Conservation (phyloP, 2,888 invertebrate species). For the Sphinx pinastri region DNA sequence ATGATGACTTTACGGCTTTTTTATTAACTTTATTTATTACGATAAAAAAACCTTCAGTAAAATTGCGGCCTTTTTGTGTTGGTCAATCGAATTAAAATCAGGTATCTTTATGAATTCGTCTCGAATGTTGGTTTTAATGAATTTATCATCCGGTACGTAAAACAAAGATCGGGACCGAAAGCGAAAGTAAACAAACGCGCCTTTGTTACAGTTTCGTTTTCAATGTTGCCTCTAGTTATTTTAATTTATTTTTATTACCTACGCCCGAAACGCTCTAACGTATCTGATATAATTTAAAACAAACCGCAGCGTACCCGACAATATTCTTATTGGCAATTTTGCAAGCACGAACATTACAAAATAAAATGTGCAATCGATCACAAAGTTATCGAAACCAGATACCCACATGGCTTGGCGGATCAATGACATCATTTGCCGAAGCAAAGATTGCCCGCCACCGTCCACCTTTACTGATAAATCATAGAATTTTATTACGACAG, state of each 20-base stretch:
- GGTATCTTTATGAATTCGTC: slow-evolving; percentile 22
- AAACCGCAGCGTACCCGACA: slow-evolving; percentile 36
- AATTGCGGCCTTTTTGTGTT: slow-evolving; percentile 22
- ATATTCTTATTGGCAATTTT: slow-evolving; percentile 27
- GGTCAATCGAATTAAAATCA: slow-evolving; percentile 20
- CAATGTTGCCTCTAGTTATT: slow-evolving; percentile 20
- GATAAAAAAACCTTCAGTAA: slow-evolving; percentile 23
- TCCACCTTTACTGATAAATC: slow-evolving; percentile 63
- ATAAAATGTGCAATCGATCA: slow-evolving; percentile 26
- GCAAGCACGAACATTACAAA: slow-evolving; percentile 22
- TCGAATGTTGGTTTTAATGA: slow-evolving; percentile 18
- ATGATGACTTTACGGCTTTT: slow-evolving; percentile 51
- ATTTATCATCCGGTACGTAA: slow-evolving; percentile 2
- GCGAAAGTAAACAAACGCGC: slow-evolving; percentile 12
- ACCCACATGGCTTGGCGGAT: slow-evolving; percentile 40
- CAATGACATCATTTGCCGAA: slow-evolving; percentile 52
- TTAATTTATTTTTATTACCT: slow-evolving; percentile 28
- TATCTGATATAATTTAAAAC: slow-evolving; percentile 31
- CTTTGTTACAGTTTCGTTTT: slow-evolving; percentile 24
- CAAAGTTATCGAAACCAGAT: slow-evolving; percentile 42
- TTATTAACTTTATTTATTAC: slow-evolving; percentile 40
- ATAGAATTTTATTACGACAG: slow-evolving; percentile 69
- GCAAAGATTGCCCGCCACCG: slow-evolving; percentile 48
- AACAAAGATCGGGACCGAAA: slow-evolving; percentile 6
- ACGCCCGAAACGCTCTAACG: slow-evolving; percentile 12